These are phyloP conservation scores for Ophiothrix spiculata DNA, from an alignment of 35 echinoderm and acorn worm genomes.

Conservation along the genomic window DNA sequence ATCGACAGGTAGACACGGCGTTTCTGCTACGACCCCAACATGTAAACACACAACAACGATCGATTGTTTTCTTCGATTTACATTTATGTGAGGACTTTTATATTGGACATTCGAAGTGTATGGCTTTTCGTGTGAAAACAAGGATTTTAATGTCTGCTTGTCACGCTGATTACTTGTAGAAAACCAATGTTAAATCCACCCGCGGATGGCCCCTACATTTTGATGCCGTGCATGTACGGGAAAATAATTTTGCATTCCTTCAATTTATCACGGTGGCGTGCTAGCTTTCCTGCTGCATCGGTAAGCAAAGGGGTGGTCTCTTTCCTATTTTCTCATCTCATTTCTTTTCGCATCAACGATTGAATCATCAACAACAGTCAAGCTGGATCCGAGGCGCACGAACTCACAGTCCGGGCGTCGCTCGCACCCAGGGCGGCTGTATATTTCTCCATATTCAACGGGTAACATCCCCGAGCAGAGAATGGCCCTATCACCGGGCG, in stretches of 20 bases:
- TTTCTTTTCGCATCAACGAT: slow-evolving; percentile 9
- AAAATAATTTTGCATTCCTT: neutral
- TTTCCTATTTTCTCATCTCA: neutral
- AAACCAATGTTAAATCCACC: too few species aligned
- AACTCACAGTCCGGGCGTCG: neutral
- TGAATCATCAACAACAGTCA: neutral
- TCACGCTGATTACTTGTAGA: too few species aligned
- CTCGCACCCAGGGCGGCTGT: slow-evolving; percentile 12
- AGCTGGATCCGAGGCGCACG: neutral
- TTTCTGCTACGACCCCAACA: too few species aligned
- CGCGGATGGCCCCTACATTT: neutral
- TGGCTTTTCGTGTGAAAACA: too few species aligned
- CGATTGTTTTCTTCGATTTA: too few species aligned
- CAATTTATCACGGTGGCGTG: neutral
- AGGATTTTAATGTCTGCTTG: too few species aligned
- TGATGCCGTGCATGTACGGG: neutral
- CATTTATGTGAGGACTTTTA: too few species aligned
- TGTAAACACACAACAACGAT: too few species aligned
- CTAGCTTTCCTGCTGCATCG: neutral
- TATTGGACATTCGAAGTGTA: too few species aligned
- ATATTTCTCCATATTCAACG: neutral
- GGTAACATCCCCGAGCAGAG: neutral
- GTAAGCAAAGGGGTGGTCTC: slow-evolving; percentile 5
- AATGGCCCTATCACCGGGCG: slow-evolving; percentile 13
- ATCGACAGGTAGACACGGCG: too few species aligned